Conservation (phyloP, 1,140 invertebrate genomes). For the Pogonomyrmex californicus region DNA sequence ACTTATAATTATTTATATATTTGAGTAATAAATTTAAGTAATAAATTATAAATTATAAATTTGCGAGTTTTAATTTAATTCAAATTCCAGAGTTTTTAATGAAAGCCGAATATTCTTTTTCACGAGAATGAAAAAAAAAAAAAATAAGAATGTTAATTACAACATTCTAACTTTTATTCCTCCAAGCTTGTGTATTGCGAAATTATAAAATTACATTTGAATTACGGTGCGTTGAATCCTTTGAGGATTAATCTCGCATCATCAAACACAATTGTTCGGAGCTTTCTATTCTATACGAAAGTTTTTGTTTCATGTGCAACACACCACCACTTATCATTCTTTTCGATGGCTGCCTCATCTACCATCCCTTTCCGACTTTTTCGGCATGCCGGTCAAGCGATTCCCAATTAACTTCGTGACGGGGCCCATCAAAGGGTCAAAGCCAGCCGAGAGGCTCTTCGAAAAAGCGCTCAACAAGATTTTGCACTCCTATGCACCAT, state of each 20-base stretch:
- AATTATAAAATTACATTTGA: slow-evolving; percentile 6
- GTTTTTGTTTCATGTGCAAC: slow-evolving; percentile 11
- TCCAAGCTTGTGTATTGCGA: background rate
- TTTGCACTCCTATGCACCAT: slow-evolving; percentile 62
- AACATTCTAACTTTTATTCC: background rate
- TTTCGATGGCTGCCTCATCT: background rate
- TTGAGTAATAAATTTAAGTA: background rate
- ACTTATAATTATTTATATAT: background rate
- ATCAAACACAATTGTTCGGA: background rate
- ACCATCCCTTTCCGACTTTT: slow-evolving; percentile 8
- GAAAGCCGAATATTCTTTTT: background rate
- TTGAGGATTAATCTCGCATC: background rate
- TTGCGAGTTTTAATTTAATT: background rate
- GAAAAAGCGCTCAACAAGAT: slow-evolving; percentile 53
- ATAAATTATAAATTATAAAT: too few relatives aligned
- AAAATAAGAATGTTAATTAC: background rate
- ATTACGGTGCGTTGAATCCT: background rate
- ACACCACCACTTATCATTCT: background rate
- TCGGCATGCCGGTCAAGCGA: slow-evolving; percentile 15
- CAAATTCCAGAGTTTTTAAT: background rate
- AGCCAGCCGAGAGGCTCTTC: slow-evolving; percentile 41
- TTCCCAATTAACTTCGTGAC: slow-evolving; percentile 62
- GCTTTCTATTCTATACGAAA: background rate
- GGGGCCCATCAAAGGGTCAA: slow-evolving; percentile 46
- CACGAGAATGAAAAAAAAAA: background rate